Conservation (phyloP, 2,113 vertebrate species). For the Megaceryle maxima region DNA sequence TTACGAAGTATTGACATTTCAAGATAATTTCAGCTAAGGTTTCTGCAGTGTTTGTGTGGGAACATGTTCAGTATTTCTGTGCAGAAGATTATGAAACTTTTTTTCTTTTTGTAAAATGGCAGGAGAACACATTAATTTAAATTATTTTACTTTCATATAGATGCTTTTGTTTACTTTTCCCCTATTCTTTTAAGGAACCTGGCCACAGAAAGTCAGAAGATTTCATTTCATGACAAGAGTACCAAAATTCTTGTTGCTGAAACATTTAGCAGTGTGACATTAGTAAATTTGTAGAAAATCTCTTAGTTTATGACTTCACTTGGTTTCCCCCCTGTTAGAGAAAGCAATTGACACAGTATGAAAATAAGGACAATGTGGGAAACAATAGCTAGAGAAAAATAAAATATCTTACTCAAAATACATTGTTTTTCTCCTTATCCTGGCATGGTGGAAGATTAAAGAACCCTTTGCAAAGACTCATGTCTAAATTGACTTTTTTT, state of each 20-base stretch:
- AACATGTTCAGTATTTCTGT: neutral
- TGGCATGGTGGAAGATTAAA: neutral
- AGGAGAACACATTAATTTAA: accelerated
- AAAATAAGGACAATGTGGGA: neutral
- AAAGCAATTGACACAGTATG: neutral
- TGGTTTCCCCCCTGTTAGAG: neutral
- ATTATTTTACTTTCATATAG: neutral
- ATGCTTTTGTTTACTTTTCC: accelerated
- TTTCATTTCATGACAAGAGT: neutral
- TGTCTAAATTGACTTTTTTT: neutral
- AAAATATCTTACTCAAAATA: neutral
- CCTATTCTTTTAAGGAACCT: neutral
- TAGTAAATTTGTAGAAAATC: neutral
- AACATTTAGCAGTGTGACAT: neutral
- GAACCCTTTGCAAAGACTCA: neutral
- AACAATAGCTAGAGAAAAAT: neutral
- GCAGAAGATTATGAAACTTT: neutral
- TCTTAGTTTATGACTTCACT: neutral
- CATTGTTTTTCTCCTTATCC: neutral
- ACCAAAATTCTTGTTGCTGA: neutral
- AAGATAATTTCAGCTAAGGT: neutral
- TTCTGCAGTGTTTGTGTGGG: neutral
- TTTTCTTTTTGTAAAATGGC: neutral
- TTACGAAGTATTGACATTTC: neutral
- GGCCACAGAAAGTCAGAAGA: neutral